A percentile compares a stretch with the other conserved stretches of the same genome.
Evolutionary conservation across 2,113 vertebrate species (phyloP).

Genomic region (Festucalex cinctus): DNA sequence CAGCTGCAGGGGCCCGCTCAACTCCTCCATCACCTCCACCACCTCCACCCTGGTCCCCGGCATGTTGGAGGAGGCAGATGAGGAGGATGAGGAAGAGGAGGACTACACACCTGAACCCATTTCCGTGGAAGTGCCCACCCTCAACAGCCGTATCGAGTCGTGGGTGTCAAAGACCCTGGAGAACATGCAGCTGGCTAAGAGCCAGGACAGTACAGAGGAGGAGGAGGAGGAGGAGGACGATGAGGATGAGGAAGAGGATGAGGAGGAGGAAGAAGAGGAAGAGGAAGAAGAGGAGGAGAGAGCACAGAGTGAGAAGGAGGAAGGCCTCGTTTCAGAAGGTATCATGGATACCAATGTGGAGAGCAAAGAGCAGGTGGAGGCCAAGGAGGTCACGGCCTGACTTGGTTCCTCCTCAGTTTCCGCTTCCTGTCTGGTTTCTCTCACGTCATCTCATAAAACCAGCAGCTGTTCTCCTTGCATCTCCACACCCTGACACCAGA

Average conservation of each 20-base stretch:
- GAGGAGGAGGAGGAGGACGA: constrained; percentile 81
- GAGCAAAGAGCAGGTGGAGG: constrained; percentile 46
- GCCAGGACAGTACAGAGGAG: constrained; percentile 83
- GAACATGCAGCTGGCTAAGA: constrained; percentile 90
- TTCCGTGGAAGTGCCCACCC: constrained; percentile 87
- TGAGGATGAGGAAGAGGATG: constrained; percentile 83
- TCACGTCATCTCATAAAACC: constrained; percentile 39
- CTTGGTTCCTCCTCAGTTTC: neutral
- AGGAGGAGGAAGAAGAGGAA: constrained; percentile 73
- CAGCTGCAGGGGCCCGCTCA: constrained; percentile 88
- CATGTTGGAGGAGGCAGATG: constrained; percentile 92
- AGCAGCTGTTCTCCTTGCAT: constrained; percentile 40
- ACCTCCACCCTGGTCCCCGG: constrained; percentile 95
- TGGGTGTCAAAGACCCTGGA: constrained; percentile 98
- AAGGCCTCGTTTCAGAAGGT: constrained; percentile 78
- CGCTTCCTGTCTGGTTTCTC: constrained; percentile 17
- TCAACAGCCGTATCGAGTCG: constrained; percentile 92
- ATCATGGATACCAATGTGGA: constrained; percentile 61
- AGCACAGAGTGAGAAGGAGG: constrained; percentile 83
- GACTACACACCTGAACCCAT: constrained; percentile 89
- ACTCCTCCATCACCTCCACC: constrained; percentile 96
- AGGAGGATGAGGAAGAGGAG: constrained; percentile 85
- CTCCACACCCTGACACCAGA: constrained; percentile 48
- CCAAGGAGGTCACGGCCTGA: constrained; percentile 54
- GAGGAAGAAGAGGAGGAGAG: constrained; percentile 69